phyloP scores from a whole-genome alignment of 2,888 invertebrate species.

The Drosophila prostipennis region DNA sequence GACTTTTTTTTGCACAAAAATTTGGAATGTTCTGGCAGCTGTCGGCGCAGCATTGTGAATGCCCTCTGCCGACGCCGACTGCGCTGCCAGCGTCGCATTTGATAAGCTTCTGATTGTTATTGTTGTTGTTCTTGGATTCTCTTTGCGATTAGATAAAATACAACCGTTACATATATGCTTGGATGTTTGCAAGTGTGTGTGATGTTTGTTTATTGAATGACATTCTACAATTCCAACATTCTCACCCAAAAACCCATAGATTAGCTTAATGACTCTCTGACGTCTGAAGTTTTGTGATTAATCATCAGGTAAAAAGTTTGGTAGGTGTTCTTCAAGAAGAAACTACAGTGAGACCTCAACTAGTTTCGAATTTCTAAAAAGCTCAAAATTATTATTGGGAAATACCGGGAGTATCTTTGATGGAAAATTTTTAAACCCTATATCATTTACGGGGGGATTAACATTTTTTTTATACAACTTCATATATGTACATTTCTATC shows the following conservation, averaged over 20 bases:
- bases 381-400: not conserved
- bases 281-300: slow-evolving; percentile 54
- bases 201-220: slow-evolving; percentile 66
- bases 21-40: slow-evolving; percentile 66
- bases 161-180: not conserved
- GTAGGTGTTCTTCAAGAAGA: not conserved
- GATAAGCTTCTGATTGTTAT: slow-evolving; percentile 50
- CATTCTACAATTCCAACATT: slow-evolving; percentile 60
- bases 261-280: slow-evolving; percentile 67
- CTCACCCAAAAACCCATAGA: slow-evolving; percentile 42
- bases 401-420: not conserved
- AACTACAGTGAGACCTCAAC: not conserved
- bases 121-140: slow-evolving; percentile 43
- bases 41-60: slow-evolving; percentile 73
- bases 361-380: too few relatives aligned
- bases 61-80: slow-evolving; percentile 38
- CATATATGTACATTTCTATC: too few relatives aligned
- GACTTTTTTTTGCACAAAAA: slow-evolving; percentile 40
- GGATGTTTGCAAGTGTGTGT: slow-evolving; percentile 6
- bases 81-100: slow-evolving; percentile 49
- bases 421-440: not conserved
- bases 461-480: not conserved
- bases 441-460: not conserved
- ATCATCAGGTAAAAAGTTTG: slow-evolving; percentile 39
- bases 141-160: slow-evolving; percentile 41